Evolutionary conservation across 2,797 vertebrate genomes (phyloP).

Genomic region (Macroramphosus scolopax): DNA sequence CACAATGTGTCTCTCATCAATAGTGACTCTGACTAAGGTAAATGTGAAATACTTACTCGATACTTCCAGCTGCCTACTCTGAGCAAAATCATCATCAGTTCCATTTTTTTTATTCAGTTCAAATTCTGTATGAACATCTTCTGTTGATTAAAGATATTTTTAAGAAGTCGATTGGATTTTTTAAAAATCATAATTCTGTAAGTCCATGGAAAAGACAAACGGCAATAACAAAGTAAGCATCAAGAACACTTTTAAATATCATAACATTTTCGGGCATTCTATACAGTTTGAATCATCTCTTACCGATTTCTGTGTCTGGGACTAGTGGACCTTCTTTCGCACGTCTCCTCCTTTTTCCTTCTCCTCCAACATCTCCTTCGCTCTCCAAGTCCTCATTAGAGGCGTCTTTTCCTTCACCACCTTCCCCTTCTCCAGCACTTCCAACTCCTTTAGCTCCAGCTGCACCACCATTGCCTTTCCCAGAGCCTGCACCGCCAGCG

Average conservation of each 20-base stretch:
- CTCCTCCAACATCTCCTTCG: constrained; percentile 2
- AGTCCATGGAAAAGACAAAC: constrained; percentile 5
- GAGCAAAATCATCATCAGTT: not conserved
- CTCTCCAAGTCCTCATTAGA: constrained; percentile 31
- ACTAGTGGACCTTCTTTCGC: constrained; percentile 53
- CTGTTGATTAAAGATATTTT: not conserved
- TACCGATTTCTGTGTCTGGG: constrained; percentile 69
- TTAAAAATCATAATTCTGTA: not conserved
- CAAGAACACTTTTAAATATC: too few species aligned
- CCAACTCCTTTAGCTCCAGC: constrained; percentile 5
- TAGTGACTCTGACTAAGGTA: not conserved
- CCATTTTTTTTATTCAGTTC: not conserved
- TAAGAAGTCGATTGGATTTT: not conserved
- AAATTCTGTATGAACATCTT: not conserved
- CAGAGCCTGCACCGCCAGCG: not conserved
- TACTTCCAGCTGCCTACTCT: not conserved
- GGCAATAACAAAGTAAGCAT: constrained; percentile 3
- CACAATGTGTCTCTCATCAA: too few species aligned
- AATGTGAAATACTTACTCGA: not conserved
- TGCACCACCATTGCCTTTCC: not conserved
- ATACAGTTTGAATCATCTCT: too few species aligned
- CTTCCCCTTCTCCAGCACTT: not conserved
- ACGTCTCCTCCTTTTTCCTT: constrained; percentile 46
- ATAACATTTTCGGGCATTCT: too few species aligned
- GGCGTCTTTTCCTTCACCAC: constrained; percentile 25